Evolutionary conservation across 2,113 vertebrate genomes (phyloP).

Genomic region (Sorex araneus): DNA sequence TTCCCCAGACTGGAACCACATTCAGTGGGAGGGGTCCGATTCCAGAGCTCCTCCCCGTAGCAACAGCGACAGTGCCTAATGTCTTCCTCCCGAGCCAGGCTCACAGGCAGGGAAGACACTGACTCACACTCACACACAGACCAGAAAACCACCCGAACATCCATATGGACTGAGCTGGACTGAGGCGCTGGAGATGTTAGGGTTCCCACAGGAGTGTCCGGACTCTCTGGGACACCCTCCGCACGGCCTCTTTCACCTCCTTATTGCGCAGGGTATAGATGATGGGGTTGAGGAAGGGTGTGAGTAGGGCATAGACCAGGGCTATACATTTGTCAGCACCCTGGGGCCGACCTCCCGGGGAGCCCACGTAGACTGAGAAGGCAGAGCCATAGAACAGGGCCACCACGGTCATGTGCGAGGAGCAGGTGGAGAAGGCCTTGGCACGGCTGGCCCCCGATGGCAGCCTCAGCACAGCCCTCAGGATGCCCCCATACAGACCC

Average conservation of each 20-base stretch:
- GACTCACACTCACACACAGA: not conserved
- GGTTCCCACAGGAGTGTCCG: not conserved
- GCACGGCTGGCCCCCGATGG: conserved; percentile 52
- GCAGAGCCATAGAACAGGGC: conserved; percentile 71
- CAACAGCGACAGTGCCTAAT: no score
- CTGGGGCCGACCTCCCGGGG: not conserved
- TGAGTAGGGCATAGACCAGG: conserved; percentile 66
- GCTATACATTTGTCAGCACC: conserved; percentile 50
- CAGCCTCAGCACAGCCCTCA: conserved; percentile 47
- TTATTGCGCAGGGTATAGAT: conserved; percentile 74
- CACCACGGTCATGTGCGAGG: conserved; percentile 66
- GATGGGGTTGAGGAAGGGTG: conserved; percentile 71
- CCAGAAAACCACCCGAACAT: not conserved
- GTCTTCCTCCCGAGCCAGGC: no score
- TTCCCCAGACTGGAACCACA: no score
- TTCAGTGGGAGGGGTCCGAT: no score
- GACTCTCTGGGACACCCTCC: not conserved
- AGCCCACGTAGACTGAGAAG: conserved; percentile 66
- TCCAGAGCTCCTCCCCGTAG: no score
- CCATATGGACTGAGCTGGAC: not conserved
- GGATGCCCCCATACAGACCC: conserved; percentile 64
- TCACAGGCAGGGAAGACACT: no score
- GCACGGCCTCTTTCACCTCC: conserved; percentile 57
- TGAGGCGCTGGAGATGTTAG: not conserved
- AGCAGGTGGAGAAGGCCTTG: conserved; percentile 73